These are phyloP conservation scores for Montipora capricornis DNA, from an alignment of 64 coral and sea anemone genomes.

Conservation along the genomic window DNA sequence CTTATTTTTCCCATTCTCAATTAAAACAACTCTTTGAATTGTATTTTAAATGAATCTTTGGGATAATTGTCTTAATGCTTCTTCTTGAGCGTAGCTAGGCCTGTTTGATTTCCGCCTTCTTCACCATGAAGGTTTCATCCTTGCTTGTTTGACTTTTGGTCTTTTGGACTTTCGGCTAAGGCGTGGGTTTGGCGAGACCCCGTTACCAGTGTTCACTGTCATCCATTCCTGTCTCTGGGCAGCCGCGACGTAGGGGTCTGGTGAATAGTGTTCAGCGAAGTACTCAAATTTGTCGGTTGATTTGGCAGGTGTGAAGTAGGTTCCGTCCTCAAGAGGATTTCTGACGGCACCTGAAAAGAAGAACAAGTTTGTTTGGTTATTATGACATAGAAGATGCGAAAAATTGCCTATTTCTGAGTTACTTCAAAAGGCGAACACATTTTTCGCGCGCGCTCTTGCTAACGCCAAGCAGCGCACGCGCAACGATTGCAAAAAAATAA, in stretches of 20 bases:
- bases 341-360: slow-evolving; percentile 23
- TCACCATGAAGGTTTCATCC: not conserved
- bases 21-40: no score
- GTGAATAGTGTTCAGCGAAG: slow-evolving; percentile 81
- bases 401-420: no score
- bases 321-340: slow-evolving; percentile 37
- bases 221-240: slow-evolving; percentile 73
- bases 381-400: no score
- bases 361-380: not conserved
- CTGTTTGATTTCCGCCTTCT: not conserved
- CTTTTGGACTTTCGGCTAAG: slow-evolving; percentile 47
- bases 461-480: no score
- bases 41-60: not conserved
- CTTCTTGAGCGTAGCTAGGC: not conserved
- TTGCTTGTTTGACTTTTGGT: slow-evolving; percentile 20
- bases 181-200: not conserved
- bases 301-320: slow-evolving; percentile 43
- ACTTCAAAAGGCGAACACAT: no score
- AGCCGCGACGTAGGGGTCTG: slow-evolving; percentile 83
- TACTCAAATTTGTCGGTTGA: slow-evolving; percentile 65
- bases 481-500: no score
- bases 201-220: slow-evolving; percentile 55
- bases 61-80: not conserved
- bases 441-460: no score
- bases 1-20: no score